These are phyloP conservation scores for Saguinus oedipus DNA, from an alignment of 2,797 vertebrate genomes.

Conservation along the genomic window DNA sequence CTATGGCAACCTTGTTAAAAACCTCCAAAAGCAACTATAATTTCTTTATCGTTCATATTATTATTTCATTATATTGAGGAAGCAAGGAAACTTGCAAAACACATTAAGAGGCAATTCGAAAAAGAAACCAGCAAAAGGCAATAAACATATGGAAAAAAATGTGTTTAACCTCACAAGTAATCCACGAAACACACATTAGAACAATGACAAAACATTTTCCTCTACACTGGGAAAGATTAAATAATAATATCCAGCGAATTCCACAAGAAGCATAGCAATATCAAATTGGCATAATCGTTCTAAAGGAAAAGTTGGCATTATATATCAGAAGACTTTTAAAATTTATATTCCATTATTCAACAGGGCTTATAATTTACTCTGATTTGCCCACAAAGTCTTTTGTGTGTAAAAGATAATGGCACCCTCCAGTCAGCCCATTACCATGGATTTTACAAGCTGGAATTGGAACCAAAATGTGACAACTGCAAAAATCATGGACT, in stretches of 20 bases:
- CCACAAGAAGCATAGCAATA: not conserved
- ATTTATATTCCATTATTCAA: not conserved
- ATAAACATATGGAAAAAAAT: not conserved
- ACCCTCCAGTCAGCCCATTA: not conserved
- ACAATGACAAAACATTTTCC: conserved; percentile 28
- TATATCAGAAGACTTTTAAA: not conserved
- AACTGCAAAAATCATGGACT: not conserved
- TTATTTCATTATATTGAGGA: not conserved
- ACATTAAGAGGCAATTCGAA: not conserved
- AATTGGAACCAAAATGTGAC: not conserved
- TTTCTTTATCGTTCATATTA: not conserved
- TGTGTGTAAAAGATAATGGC: not conserved
- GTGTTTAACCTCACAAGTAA: not conserved
- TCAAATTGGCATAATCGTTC: not conserved
- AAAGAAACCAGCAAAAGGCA: not conserved
- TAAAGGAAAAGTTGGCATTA: conserved; percentile 1
- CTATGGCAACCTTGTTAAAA: not conserved
- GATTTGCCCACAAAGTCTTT: not conserved
- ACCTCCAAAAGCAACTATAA: not conserved
- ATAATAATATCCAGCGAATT: not conserved
- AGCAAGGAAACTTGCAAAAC: not conserved
- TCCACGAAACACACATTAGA: not conserved
- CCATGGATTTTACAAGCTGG: not conserved
- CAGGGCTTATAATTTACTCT: not conserved
- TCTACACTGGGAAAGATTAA: not conserved